phyloP scores from a whole-genome alignment of 2,888 invertebrate genomes.

The Drosophila quasianomalipes region DNA sequence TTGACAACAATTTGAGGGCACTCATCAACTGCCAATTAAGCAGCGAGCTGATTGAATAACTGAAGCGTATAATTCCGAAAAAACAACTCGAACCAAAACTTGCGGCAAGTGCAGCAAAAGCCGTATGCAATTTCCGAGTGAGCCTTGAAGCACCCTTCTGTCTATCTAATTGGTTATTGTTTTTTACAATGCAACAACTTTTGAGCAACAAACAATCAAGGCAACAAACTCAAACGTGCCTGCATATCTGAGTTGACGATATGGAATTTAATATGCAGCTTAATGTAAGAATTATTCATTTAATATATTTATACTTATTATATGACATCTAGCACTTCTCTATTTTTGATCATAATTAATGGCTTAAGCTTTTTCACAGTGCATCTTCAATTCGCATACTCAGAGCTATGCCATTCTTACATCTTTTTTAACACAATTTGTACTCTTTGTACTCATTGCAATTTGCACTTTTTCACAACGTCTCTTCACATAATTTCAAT shows the following conservation, averaged over 20 bases:
- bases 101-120: slow-evolving; percentile 28
- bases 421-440: slow-evolving; percentile 19
- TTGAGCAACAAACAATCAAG: neutral
- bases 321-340: neutral
- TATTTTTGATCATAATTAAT: neutral
- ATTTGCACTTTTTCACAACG: slow-evolving; percentile 45
- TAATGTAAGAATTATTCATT: neutral
- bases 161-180: neutral
- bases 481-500: slow-evolving; percentile 71
- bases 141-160: slow-evolving; percentile 16
- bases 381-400: neutral
- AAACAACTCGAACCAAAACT: neutral
- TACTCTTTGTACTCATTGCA: slow-evolving; percentile 44
- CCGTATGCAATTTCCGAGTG: slow-evolving; percentile 29
- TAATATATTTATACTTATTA: neutral
- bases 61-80: slow-evolving; percentile 34
- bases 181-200: neutral
- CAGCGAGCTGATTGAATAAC: slow-evolving; percentile 62
- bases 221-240: neutral
- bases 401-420: neutral
- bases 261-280: neutral
- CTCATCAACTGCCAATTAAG: slow-evolving; percentile 70
- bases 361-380: neutral
- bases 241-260: neutral
- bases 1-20: slow-evolving; percentile 20